A percentile compares a stretch with the other conserved stretches of the same genome.
Conservation (phyloP, 2,888 invertebrate genomes). For the Xiphydria camelus region DNA sequence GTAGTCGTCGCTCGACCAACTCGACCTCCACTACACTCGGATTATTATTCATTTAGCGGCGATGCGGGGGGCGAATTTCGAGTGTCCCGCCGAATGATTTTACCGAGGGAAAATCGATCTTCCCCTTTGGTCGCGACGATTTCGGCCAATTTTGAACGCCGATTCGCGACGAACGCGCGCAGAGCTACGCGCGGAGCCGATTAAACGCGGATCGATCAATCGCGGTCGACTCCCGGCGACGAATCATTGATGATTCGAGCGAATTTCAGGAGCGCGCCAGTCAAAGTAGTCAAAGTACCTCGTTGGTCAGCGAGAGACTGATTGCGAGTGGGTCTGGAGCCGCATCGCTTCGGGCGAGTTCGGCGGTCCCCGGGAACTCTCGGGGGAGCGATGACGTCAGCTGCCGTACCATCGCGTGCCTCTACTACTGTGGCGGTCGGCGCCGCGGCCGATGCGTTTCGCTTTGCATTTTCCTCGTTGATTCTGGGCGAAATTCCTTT, state of each 20-base stretch:
- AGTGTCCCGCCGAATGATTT: too few species aligned
- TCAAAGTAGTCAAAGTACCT: slow-evolving; percentile 8
- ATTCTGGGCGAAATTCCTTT: too few species aligned
- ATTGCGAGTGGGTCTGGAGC: slow-evolving; percentile 33
- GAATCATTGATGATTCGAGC: neutral
- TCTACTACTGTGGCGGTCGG: slow-evolving; percentile 51
- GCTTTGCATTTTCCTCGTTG: slow-evolving; percentile 33
- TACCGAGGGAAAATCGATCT: neutral
- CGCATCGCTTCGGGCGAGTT: slow-evolving; percentile 30
- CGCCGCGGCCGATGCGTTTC: slow-evolving; percentile 38
- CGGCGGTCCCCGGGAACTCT: slow-evolving; percentile 39
- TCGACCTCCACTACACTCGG: slow-evolving; percentile 49
- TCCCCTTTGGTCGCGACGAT: too few species aligned
- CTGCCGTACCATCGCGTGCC: slow-evolving; percentile 53
- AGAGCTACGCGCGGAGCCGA: neutral
- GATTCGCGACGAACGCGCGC: neutral
- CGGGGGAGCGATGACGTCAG: slow-evolving; percentile 46
- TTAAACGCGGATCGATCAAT: neutral
- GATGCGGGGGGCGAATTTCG: slow-evolving; percentile 20
- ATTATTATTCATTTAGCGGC: slow-evolving; percentile 51
- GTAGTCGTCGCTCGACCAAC: slow-evolving; percentile 47
- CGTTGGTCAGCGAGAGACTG: slow-evolving; percentile 46
- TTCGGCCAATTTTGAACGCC: too few species aligned
- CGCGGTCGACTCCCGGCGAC: neutral
- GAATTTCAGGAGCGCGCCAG: neutral